These are phyloP conservation scores for Hypocryptadius cinnamomeus DNA, from an alignment of 2,113 vertebrate species.

Conservation along the genomic window DNA sequence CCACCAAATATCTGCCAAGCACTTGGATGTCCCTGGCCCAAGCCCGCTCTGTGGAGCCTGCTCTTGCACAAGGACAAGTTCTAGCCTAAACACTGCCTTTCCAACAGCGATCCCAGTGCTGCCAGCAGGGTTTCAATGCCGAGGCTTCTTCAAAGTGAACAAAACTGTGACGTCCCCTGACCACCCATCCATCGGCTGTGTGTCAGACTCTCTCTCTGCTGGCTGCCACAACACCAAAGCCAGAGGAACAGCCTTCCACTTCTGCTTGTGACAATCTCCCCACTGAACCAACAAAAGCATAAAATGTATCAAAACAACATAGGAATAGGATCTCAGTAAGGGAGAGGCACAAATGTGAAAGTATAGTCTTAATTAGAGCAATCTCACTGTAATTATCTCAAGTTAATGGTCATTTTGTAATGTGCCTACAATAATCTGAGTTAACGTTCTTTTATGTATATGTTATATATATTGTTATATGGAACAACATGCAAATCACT, in stretches of 20 bases:
- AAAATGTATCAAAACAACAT: neutral
- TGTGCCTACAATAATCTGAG: neutral
- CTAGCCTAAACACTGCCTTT: neutral
- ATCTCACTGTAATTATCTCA: neutral
- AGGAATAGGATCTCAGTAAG: neutral
- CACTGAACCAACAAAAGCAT: neutral
- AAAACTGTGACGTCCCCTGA: rapidly evolving
- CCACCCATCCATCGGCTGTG: rapidly evolving
- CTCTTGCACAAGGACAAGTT: neutral
- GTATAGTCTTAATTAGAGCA: neutral
- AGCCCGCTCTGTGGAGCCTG: too few relatives aligned
- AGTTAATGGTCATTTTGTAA: neutral
- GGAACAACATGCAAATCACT: neutral
- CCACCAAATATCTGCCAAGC: neutral
- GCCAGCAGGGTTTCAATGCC: neutral
- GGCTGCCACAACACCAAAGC: neutral
- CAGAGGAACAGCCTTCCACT: neutral
- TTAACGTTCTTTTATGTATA: neutral
- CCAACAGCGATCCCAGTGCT: rapidly evolving
- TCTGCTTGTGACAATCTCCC: neutral
- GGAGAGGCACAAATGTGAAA: neutral
- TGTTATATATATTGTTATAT: neutral
- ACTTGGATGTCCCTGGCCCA: neutral
- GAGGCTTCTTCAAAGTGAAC: neutral
- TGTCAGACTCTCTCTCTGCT: neutral